phyloP scores from a whole-genome alignment of 2,113 vertebrate species.

The Gallinago paraguaiae region DNA sequence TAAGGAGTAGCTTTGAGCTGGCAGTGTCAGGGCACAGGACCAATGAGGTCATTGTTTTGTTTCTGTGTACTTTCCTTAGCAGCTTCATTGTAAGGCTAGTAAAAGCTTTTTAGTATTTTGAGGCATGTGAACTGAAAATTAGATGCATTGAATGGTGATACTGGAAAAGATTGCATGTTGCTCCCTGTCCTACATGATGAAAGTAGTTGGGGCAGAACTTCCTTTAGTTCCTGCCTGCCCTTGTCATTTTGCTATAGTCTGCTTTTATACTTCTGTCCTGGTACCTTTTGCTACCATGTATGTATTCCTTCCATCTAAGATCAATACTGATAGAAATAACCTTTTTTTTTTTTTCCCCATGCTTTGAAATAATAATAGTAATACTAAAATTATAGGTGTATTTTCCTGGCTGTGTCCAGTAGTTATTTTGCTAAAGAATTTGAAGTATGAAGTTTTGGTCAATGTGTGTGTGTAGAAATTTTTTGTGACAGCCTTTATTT shows the following conservation, averaged over 20 bases:
- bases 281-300: neutral
- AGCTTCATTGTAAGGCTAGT: neutral
- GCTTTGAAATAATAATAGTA: neutral
- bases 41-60: neutral
- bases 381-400: neutral
- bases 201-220: neutral
- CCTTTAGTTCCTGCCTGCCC: neutral
- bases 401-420: neutral
- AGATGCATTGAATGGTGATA: neutral
- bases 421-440: neutral
- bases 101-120: neutral
- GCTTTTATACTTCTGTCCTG: neutral
- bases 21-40: neutral
- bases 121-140: neutral
- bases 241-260: neutral
- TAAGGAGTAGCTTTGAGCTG: neutral
- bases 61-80: neutral
- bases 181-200: neutral
- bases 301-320: neutral
- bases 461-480: neutral
- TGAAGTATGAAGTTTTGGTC: neutral
- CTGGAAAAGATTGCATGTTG: neutral
- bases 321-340: neutral
- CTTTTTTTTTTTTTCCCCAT: neutral
- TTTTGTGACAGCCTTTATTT: neutral